A percentile compares a stretch with the other conserved stretches of the same genome.
These are phyloP conservation scores for Nemoura dubitans DNA, from an alignment of 2,888 invertebrate species.

Conservation along the genomic window DNA sequence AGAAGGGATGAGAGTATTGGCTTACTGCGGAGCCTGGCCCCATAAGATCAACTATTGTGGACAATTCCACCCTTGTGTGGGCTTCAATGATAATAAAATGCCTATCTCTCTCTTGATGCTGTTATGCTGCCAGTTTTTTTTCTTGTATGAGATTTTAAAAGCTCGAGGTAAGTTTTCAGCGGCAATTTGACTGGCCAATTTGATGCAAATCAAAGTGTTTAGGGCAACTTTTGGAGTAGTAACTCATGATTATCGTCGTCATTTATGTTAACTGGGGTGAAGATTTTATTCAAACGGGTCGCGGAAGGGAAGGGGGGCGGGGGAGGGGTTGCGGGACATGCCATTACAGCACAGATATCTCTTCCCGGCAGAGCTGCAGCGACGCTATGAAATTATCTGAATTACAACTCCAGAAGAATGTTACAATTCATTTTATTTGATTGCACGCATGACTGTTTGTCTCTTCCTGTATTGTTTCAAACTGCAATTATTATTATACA, in stretches of 20 bases:
- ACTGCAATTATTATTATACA: slow-evolving; percentile 16
- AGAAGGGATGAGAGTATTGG: slow-evolving; percentile 21
- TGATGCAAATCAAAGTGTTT: slow-evolving; percentile 35
- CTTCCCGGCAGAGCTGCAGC: background rate
- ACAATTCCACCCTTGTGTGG: slow-evolving; percentile 41
- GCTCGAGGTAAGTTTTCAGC: slow-evolving; percentile 21
- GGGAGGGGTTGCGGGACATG: too few relatives aligned
- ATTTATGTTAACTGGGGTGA: slow-evolving; percentile 26
- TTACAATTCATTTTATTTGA: background rate
- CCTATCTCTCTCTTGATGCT: slow-evolving; percentile 34
- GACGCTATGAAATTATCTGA: background rate
- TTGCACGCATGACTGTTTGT: slow-evolving; percentile 16
- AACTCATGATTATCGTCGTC: slow-evolving; percentile 32
- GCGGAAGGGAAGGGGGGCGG: too few relatives aligned
- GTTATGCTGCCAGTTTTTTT: slow-evolving; percentile 35
- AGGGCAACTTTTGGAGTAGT: background rate
- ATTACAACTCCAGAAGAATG: background rate
- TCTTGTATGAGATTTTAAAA: slow-evolving; percentile 39
- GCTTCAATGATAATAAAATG: slow-evolving; percentile 40
- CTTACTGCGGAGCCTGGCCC: slow-evolving; percentile 23
- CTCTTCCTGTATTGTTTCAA: slow-evolving; percentile 25
- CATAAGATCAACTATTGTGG: slow-evolving; percentile 34
- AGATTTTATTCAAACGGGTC: background rate
- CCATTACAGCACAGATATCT: background rate
- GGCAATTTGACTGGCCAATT: slow-evolving; percentile 27